phyloP scores from a whole-genome alignment of 2,797 vertebrate species.

The Anas bernieri region DNA sequence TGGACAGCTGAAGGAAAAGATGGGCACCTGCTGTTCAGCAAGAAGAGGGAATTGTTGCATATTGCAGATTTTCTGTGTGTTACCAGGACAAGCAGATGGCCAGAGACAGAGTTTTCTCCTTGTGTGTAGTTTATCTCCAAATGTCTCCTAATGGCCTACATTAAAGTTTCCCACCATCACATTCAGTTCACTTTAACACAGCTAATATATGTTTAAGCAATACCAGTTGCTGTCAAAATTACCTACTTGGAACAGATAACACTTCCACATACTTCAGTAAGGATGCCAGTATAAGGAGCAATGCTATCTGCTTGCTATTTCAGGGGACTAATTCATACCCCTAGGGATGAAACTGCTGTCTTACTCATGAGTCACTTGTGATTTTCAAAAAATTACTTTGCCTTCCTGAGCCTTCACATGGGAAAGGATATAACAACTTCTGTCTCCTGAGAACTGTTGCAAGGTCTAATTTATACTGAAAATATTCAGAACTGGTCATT shows the following conservation, averaged over 20 bases:
- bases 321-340: background rate
- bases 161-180: slow-evolving; percentile 33
- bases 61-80: slow-evolving; percentile 46
- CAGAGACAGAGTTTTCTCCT: slow-evolving; percentile 54
- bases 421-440: background rate
- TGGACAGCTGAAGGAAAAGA: slow-evolving; percentile 67
- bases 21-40: slow-evolving; percentile 69
- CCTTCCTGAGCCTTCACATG: background rate
- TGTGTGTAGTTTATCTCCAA: slow-evolving; percentile 56
- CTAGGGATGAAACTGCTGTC: background rate
- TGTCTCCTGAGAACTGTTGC: background rate
- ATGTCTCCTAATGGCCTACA: slow-evolving; percentile 38
- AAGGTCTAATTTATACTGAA: background rate
- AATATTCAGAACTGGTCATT: background rate
- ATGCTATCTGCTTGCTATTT: background rate
- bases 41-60: slow-evolving; percentile 64
- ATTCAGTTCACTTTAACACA: slow-evolving; percentile 38
- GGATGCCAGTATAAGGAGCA: background rate
- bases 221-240: slow-evolving; percentile 20
- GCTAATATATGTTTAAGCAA: slow-evolving; percentile 27
- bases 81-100: slow-evolving; percentile 70
- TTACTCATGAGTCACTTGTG: background rate
- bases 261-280: background rate
- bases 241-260: background rate
- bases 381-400: background rate